phyloP scores from a whole-genome alignment of 2,797 vertebrate species.

The Falco berigora region DNA sequence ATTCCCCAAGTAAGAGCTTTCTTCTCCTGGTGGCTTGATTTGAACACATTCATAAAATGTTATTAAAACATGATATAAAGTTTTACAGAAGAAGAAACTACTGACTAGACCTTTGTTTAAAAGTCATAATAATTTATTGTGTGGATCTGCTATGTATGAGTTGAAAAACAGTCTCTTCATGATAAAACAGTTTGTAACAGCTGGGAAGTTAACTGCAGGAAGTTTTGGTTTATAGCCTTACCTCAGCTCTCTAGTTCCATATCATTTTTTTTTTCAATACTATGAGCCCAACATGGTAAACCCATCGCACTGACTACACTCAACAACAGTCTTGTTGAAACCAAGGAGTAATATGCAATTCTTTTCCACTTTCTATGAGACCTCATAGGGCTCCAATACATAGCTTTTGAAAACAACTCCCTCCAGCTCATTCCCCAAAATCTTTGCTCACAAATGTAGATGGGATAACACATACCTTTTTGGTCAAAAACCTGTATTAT shows the following conservation, averaged over 20 bases:
- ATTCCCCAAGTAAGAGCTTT: not conserved
- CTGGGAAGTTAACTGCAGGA: conserved; percentile 37
- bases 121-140: conserved; percentile 51
- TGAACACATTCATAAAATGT: conserved; percentile 53
- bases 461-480: not conserved
- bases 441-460: not conserved
- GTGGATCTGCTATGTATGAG: conserved; percentile 17
- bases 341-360: not conserved
- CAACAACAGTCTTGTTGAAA: not conserved
- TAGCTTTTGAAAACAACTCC: not conserved
- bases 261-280: not conserved
- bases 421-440: not conserved
- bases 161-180: conserved; percentile 57
- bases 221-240: conserved; percentile 1
- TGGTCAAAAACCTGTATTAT: not conserved
- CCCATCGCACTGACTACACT: not conserved
- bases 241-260: not conserved
- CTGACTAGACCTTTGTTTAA: conserved; percentile 57
- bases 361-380: not conserved
- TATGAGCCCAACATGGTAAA: not conserved
- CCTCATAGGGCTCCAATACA: not conserved
- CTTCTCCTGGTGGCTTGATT: not conserved
- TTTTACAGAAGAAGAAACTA: conserved; percentile 56
- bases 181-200: conserved; percentile 55
- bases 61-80: conserved; percentile 55